Base-by-base conservation (phyloP, 2,797 vertebrate genomes). In the Sparidentex hasta region DNA sequence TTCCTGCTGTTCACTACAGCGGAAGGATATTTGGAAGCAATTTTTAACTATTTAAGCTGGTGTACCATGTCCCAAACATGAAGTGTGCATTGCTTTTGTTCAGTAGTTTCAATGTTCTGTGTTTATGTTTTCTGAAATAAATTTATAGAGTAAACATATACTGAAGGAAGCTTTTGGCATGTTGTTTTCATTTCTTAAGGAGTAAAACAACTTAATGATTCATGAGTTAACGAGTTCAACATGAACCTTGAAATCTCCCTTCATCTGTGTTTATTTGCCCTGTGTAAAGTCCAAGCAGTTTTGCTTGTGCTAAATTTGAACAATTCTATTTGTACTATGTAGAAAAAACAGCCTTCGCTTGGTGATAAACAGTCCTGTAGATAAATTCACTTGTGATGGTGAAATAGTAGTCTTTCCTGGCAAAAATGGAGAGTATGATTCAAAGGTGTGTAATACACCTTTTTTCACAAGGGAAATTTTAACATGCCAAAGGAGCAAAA, bases 301-400 rank as follows among this genome's bases (percentile, higher is more conserved):
- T 44, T 50, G 23, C 20, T 43, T 46, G 20, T 21, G 17, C 63
- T 62, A 51, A 0, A 67, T 70, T 4, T 27, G 7, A 72, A 33
- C 13, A 64, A 18, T 33, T 7, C 5, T 67, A 29, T 59, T 68
- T 79, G 27, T 33, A 33, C 57, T 21, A 58, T 64, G 57, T 27
- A 27, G 41, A 46, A 23, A 23, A 67, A 23, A 48, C 29, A 27
- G 65, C n/a, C 43, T 71, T 12, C 44, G 46, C 21, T 50, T 65
- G 23, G 11, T 50, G 52, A 62, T 43, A 14, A 71, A 63, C 4
- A 46, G 20, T 25, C 27, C 41, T 25, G 41, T 29, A 48, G 48
- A 70, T 55, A 65, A 51, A 61, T 8, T 0, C 20, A 52, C 21
- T 20, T 55, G 14, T 48, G 18, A 21, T 0, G 0, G 21, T 48